These are phyloP conservation scores for Lithophane leautieri DNA, from an alignment of 2,888 invertebrate genomes.

Conservation along the genomic window DNA sequence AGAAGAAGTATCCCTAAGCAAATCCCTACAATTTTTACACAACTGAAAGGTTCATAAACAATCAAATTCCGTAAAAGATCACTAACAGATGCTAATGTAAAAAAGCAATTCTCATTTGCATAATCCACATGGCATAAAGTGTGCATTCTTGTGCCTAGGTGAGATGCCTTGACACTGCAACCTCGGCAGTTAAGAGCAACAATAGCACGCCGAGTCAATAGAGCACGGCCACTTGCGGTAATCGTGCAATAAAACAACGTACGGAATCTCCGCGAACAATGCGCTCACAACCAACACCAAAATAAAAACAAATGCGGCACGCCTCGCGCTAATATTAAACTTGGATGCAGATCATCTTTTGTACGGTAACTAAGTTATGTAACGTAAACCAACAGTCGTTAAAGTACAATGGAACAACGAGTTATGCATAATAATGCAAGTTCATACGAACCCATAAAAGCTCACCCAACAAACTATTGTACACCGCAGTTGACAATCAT, in stretches of 20 bases:
- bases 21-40: not conserved
- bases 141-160: constrained; percentile 70
- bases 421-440: constrained; percentile 64
- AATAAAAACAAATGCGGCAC: constrained; percentile 73
- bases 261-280: constrained; percentile 77
- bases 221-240: constrained; percentile 80
- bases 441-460: constrained; percentile 63
- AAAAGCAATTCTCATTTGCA: constrained; percentile 63
- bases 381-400: constrained; percentile 63
- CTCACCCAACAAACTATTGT: constrained; percentile 62
- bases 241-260: constrained; percentile 77
- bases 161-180: constrained; percentile 85
- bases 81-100: constrained; percentile 39
- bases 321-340: constrained; percentile 63
- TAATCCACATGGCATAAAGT: constrained; percentile 63
- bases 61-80: constrained; percentile 40
- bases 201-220: constrained; percentile 82
- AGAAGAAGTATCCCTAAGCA: not conserved
- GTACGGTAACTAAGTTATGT: constrained; percentile 66
- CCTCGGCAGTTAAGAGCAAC: constrained; percentile 77
- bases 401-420: constrained; percentile 64
- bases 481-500: constrained; percentile 68
- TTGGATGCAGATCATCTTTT: constrained; percentile 61
- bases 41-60: constrained; percentile 29
- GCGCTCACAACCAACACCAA: constrained; percentile 69